phyloP scores from a whole-genome alignment of 2,888 invertebrate genomes.

The Notocelia uddmanniana region DNA sequence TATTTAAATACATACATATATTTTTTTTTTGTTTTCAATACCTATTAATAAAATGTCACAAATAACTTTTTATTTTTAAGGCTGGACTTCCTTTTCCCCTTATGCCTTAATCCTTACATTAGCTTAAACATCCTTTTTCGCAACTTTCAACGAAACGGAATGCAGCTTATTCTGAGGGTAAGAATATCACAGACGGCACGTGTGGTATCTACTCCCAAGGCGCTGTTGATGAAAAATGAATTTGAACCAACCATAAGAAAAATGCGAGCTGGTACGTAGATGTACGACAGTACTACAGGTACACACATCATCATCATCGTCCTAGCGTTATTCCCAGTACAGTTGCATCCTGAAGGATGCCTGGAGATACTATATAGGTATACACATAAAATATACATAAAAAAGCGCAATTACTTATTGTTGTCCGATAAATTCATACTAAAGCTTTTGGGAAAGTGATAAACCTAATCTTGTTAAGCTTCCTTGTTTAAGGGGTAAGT shows the following conservation, averaged over 20 bases:
- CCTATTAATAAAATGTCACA: too few relatives aligned
- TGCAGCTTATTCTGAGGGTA: slow-evolving; percentile 27
- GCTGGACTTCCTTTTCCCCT: not conserved
- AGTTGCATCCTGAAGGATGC: too few relatives aligned
- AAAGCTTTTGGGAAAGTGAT: not conserved
- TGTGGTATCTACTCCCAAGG: slow-evolving; percentile 14
- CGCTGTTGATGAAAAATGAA: slow-evolving; percentile 14
- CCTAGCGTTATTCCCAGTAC: too few relatives aligned
- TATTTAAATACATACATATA: too few relatives aligned
- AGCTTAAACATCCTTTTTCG: not conserved
- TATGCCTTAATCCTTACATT: slow-evolving; percentile 5
- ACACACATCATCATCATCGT: too few relatives aligned
- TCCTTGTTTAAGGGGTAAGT: too few relatives aligned
- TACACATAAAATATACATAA: not conserved
- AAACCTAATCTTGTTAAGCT: too few relatives aligned
- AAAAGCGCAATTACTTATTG: not conserved
- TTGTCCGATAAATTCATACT: too few relatives aligned
- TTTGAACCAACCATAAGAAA: not conserved
- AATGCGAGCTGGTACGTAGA: not conserved
- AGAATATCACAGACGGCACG: slow-evolving; percentile 30
- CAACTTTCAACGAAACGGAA: slow-evolving; percentile 29
- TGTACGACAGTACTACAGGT: not conserved
- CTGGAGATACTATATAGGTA: too few relatives aligned
- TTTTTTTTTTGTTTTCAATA: too few relatives aligned
- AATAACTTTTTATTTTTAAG: too few relatives aligned